Base-by-base conservation (phyloP, 2,888 invertebrate genomes). In the Venustoraphidia nigricollis region DNA sequence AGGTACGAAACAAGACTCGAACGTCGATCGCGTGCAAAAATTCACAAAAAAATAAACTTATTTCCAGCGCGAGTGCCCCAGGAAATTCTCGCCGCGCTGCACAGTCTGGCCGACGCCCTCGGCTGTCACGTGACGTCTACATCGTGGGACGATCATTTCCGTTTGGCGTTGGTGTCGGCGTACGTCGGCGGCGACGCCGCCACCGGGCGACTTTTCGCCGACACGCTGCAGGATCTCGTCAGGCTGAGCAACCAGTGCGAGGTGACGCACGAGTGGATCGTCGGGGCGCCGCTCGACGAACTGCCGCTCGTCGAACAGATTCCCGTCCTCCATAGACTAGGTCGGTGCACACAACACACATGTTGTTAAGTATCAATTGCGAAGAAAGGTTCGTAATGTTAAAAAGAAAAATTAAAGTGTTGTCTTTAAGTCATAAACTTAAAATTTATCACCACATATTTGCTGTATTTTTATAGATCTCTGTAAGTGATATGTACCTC, bases 251-350 rank as follows among this genome's bases (percentile, higher is more conserved):
- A 88, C 62, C 82, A 81, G 56, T 87, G 83, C 57, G 82, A 84
- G 60, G 77, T 81, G 2, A 79, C 80, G 0, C 76, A 76, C 57
- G 81, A 83, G 54, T 82, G 81, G 72, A 77, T 79, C 46, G 59
- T 77, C 42, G 83, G 81, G 3, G 82, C 82, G 1, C 83, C 83
- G 1, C 66, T 85, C n/a, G 79, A 82, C 55, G 79, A 85, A 56
- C 62, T 87, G 50, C 86, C 88, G 0, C 72, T 88, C 34, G 84
- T 87, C 0, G 88, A 89, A 59, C 88, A 89, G 65, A 88, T 89
- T 61, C 82, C 87, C 2, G 79, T 86, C 27, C 65, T 83, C 39
- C 83, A 84, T 63, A 70, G 83, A 62, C 68, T 83, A 55, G 77
- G 79, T 77, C 59, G 62, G 42, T 34, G n/a, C 8, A 13, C 11